Base-by-base conservation (phyloP, 92 coral and sea anemone genomes). In the Zoanthus sansibaricus region DNA sequence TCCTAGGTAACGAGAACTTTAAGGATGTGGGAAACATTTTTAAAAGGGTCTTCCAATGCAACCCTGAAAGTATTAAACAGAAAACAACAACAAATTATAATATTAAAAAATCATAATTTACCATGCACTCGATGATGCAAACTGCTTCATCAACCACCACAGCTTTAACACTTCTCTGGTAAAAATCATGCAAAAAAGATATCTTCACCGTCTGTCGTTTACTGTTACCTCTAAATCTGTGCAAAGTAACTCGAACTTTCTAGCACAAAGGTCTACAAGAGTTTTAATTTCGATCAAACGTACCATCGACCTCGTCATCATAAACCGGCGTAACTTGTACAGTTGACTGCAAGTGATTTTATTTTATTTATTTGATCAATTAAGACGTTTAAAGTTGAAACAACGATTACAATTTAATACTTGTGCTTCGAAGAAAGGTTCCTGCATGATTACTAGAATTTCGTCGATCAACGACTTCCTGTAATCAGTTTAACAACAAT, bases 371-470 rank as follows among this genome's bases (percentile, higher is more conserved):
- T 70, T 70, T 70, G 74, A 70, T 70, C 74, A 70, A 70, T 70
- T 70, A 70, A 70, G 74, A 70, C 74, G 14, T 70, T 70, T 70
- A 7, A 70, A 25, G 25, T 25, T 25, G 25, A 25, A 25, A 25
- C 25, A 25, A 25, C 25, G 25, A 25, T 25, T 25, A 70, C 42
- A 70, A 70, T 17, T 20, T 3, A 70, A 17, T 17, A 70, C 37
- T 70, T 70, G 74, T 70, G 42, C 74, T 70, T 70, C 74, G 74
- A 70, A 70, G 74, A 70, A 70, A 70, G 74, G 74, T 70, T 44
- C 30, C 74, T 70, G 45, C 74, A 70, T 70, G 46, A 44, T 70
- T 70, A 6, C 74, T 70, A 70, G 74, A 70, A 70, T 70, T 70
- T 70, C 74, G 74, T 7, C 1, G 74, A 70, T 70, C 46, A 70